Base-by-base conservation (phyloP, 1,140 invertebrate genomes). In the Asbolus verrucosus region DNA sequence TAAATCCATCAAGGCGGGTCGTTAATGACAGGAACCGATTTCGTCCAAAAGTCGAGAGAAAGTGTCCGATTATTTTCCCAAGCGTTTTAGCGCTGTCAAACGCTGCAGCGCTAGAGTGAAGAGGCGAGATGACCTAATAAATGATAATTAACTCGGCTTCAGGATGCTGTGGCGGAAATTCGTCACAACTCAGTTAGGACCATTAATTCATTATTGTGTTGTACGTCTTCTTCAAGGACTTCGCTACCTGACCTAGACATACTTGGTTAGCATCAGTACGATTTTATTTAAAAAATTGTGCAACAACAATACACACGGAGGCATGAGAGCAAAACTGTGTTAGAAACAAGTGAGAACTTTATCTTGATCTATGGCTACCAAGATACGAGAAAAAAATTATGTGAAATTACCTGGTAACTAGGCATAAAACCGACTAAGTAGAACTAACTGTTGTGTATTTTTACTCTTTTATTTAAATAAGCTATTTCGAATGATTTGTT, bases 151-250 rank as follows among this genome's bases (percentile, higher is more conserved):
- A 54, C 4, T 8, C 24, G 3, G 46, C 33, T 36, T 36, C 33
- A 54, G 46, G 46, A 54, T 54, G 46, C 46, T 54, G 46, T 21
- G 46, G 46, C 46, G 46, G 46, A 54, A 54, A 54, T 54, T 54
- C 46, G 46, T 54, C 46, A 54, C 46, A 54, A 54, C 19, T 54
- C 19, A 31, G n/a, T 54, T 54, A 54, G 46, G 46, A 27, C 46
- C 46, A 54, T 54, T 54, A 54, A 54, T 54, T 54, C 46, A 54
- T 54, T 54, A 50, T 50, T 50, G 21, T 14, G 24, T 54, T 54
- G 21, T 11, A 54, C 46, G 46, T 54, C 46, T 30, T 54, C 46
- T 54, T 8, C 46, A 54, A 54, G 46, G 46, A 54, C 46, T 54
- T 2, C 33, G 11, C 5, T 21, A 54, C 46, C 46, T 54, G 46